phyloP scores from a whole-genome alignment of 2,888 invertebrate species.

The Druceiella hillmani region DNA sequence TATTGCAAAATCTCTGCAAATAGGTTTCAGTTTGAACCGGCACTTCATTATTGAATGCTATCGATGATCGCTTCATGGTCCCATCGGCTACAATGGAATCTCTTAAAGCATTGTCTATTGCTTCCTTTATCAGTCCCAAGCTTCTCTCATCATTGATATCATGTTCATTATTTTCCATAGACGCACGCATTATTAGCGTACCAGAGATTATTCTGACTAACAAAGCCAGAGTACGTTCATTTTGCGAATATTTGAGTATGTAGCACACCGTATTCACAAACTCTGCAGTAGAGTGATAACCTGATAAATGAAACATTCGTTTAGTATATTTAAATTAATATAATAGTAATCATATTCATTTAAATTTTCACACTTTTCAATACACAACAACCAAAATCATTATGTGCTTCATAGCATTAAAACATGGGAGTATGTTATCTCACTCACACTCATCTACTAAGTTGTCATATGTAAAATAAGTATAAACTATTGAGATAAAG shows the following conservation, averaged over 20 bases:
- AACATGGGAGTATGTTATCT: too few species aligned
- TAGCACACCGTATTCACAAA: slow-evolving; percentile 57
- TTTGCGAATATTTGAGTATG: slow-evolving; percentile 54
- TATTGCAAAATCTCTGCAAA: slow-evolving; percentile 40
- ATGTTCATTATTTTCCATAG: slow-evolving; percentile 35
- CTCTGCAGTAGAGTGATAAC: slow-evolving; percentile 56
- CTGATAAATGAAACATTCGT: slow-evolving; percentile 30
- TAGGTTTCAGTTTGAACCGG: slow-evolving; percentile 40
- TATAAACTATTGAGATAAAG: too few species aligned
- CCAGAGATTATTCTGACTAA: slow-evolving; percentile 57
- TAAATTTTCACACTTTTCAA: neutral
- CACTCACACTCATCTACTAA: too few species aligned
- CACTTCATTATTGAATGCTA: slow-evolving; percentile 32
- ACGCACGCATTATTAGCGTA: slow-evolving; percentile 48
- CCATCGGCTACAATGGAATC: slow-evolving; percentile 38
- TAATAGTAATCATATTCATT: neutral
- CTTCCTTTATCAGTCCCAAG: slow-evolving; percentile 35
- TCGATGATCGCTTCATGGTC: slow-evolving; percentile 33
- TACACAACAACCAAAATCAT: too few species aligned
- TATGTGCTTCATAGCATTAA: too few species aligned
- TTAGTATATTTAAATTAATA: slow-evolving; percentile 2
- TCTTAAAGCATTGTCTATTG: slow-evolving; percentile 41
- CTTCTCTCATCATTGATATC: slow-evolving; percentile 38
- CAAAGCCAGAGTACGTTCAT: slow-evolving; percentile 54
- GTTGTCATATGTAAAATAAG: too few species aligned